Conservation (phyloP, 2,888 invertebrate species). For the Seira sanloemensis region DNA sequence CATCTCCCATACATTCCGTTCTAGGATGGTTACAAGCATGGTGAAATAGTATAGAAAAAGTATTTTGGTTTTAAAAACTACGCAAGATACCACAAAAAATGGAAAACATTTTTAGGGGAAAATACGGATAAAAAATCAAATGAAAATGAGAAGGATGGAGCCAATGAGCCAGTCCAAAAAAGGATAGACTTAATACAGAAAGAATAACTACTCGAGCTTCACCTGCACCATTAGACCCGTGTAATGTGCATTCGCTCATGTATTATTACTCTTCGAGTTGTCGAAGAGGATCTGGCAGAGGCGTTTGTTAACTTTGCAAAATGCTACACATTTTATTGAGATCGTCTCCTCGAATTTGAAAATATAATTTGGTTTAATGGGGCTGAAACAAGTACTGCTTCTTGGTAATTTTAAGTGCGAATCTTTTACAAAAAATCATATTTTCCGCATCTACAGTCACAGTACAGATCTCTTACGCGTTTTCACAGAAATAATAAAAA, state of each 20-base stretch:
- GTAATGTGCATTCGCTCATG: background rate
- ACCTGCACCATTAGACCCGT: background rate
- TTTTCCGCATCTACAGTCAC: too few relatives aligned
- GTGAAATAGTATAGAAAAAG: background rate
- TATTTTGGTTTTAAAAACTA: background rate
- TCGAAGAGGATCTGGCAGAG: background rate
- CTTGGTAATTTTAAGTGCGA: too few relatives aligned
- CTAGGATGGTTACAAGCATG: background rate
- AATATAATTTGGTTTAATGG: too few relatives aligned
- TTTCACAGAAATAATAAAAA: too few relatives aligned
- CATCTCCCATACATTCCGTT: background rate
- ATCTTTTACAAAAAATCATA: too few relatives aligned
- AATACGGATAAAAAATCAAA: slow-evolving; percentile 2
- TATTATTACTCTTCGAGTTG: background rate
- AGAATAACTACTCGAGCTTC: background rate
- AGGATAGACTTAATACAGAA: slow-evolving; percentile 26
- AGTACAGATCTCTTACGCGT: too few relatives aligned
- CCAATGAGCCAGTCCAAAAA: slow-evolving; percentile 40
- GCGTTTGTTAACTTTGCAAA: too few relatives aligned
- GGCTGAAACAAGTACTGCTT: too few relatives aligned
- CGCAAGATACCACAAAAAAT: background rate
- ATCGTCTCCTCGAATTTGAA: too few relatives aligned
- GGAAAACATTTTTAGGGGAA: background rate
- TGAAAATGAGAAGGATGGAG: slow-evolving; percentile 12
- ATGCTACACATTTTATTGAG: too few relatives aligned